A percentile compares a stretch with the other conserved stretches of the same genome.
Evolutionary conservation across 2,797 vertebrate species (phyloP).

Genomic region (Coranthus polyacanthus): DNA sequence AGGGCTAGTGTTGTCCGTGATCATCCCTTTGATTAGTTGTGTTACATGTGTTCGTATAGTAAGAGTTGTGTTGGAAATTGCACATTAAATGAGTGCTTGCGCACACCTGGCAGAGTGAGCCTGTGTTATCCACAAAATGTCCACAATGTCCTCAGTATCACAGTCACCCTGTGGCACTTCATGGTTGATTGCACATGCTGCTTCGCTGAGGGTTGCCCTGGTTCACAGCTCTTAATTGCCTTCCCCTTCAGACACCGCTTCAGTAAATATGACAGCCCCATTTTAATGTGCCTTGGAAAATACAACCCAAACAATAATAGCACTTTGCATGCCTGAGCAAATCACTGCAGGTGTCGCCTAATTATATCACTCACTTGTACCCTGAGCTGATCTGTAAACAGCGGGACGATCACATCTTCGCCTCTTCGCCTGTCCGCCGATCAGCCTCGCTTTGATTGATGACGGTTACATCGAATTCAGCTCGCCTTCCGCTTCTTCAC

Average conservation of each 20-base stretch:
- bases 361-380: slow-evolving; percentile 73
- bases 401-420: slow-evolving; percentile 38
- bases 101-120: slow-evolving; percentile 19
- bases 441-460: slow-evolving; percentile 70
- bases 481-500: slow-evolving; percentile 17
- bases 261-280: slow-evolving; percentile 77
- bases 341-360: slow-evolving; percentile 73
- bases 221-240: slow-evolving; percentile 82
- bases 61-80: slow-evolving; percentile 1
- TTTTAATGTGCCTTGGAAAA: slow-evolving; percentile 67
- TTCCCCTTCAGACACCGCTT: slow-evolving; percentile 69
- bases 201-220: slow-evolving; percentile 54
- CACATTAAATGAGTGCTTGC: slow-evolving; percentile 12
- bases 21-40: too few relatives aligned
- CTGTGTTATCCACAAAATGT: not conserved
- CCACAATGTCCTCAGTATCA: slow-evolving; percentile 31
- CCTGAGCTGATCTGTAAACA: slow-evolving; percentile 69
- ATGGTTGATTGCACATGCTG: slow-evolving; percentile 65
- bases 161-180: slow-evolving; percentile 25
- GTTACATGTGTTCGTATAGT: slow-evolving; percentile 4
- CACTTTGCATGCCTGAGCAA: slow-evolving; percentile 68
- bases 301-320: slow-evolving; percentile 48
- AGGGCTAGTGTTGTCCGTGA: too few relatives aligned
- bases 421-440: slow-evolving; percentile 41
- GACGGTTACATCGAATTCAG: slow-evolving; percentile 37